Conservation (phyloP, 2,888 invertebrate species). For the Mesochorus sp. region DNA sequence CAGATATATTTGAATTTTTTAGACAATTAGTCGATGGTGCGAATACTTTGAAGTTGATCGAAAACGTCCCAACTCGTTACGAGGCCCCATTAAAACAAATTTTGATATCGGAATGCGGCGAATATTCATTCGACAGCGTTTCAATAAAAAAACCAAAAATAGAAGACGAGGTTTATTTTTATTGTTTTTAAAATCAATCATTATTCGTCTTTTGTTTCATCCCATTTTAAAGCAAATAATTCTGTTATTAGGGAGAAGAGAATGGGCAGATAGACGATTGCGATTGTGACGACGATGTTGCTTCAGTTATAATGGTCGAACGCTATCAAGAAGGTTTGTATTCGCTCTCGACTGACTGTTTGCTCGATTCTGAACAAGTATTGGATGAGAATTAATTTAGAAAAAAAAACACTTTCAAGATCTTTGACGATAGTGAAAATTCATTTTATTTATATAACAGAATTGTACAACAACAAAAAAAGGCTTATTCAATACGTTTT, state of each 20-base stretch:
- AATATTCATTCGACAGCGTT: slow-evolving; percentile 63
- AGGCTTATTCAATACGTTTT: too few relatives aligned
- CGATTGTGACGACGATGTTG: slow-evolving; percentile 52
- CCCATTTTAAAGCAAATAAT: too few relatives aligned
- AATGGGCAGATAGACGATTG: not conserved
- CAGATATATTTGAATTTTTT: slow-evolving; percentile 1
- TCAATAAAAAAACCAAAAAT: not conserved
- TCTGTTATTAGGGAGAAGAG: not conserved
- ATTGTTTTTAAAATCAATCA: too few relatives aligned
- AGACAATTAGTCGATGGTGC: slow-evolving; percentile 88
- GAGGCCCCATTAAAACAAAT: slow-evolving; percentile 83
- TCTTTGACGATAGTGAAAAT: not conserved
- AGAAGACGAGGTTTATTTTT: not conserved
- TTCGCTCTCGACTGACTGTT: slow-evolving; percentile 55
- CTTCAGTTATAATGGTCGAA: slow-evolving; percentile 64
- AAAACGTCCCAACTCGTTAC: slow-evolving; percentile 85
- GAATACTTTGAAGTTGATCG: slow-evolving; percentile 85
- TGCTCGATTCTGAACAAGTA: not conserved
- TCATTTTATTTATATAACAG: not conserved
- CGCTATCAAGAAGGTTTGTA: slow-evolving; percentile 65
- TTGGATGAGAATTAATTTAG: not conserved
- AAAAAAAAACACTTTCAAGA: not conserved
- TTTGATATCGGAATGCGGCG: slow-evolving; percentile 66
- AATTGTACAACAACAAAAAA: too few relatives aligned
- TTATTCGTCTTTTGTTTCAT: not conserved